Base-by-base conservation (phyloP, 1,140 invertebrate species). In the Liolophura sinensis region DNA sequence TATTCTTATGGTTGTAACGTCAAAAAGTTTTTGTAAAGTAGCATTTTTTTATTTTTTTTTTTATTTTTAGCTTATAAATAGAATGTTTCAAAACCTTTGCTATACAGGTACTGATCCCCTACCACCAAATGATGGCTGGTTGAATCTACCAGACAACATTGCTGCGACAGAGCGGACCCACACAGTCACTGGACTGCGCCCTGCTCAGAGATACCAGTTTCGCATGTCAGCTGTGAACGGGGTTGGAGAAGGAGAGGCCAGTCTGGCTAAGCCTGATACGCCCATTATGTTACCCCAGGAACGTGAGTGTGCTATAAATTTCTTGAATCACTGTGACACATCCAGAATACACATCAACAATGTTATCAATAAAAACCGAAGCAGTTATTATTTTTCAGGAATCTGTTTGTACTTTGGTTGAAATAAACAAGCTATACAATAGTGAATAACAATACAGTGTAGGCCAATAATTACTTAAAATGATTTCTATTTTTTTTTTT, bases 181-280 rank as follows among this genome's bases (percentile, higher is more conserved):
- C 89, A 88, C 92, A 5, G 80, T 97, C 4, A 90, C 89, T 24
- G 93, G 92, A 79, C 86, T 99, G 31, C 94, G 96, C 85, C 96
- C 97, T 0, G 95, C 97, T 0, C 91, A 93, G 0, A 92, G 92
- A 0, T 99, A 98, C 85, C 94, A 98, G 82, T 99, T 99, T 83
- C 87, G 96, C 68, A 92, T 99, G 1, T 94, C 91, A 72, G 96
- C 97, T 22, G 91, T 97, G 0, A 99, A 99, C 69, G 84, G 91
- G 58, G 80, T 92, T 31, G 97, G 97, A 1, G 94, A 97, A 81
- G 96, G 97, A 49, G 90, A 91, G 22, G 89, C 93, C 3, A 97
- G 95, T 3, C 89, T 91, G 51, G 90, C 95, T 0, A 96, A 93
- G 69, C 75, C 78, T 31, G 70, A 70, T 20, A 89, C 97, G 56